phyloP scores from a whole-genome alignment of 2,797 vertebrate species.

The Lagorchestes hirsutus region DNA sequence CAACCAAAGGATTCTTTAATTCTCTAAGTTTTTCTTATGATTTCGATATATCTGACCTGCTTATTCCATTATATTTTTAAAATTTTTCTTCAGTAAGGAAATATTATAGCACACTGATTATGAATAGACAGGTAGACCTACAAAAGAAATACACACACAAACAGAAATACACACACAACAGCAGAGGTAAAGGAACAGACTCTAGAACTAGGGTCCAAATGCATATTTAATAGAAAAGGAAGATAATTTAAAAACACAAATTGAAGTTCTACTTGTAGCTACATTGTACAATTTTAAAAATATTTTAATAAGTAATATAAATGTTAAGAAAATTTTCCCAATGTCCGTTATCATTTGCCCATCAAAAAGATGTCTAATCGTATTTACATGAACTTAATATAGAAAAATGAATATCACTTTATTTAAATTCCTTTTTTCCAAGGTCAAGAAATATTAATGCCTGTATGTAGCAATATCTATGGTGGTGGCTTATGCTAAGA shows the following conservation, averaged over 20 bases:
- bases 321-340: conserved; percentile 10
- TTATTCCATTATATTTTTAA: conserved; percentile 13
- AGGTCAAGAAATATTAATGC: conserved; percentile 25
- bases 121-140: conserved; percentile 33
- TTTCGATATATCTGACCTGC: neutral
- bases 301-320: conserved; percentile 27
- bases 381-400: conserved; percentile 16
- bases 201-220: neutral
- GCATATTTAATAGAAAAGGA: conserved; percentile 23
- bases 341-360: conserved; percentile 34
- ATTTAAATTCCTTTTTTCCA: conserved; percentile 36
- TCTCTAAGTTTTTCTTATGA: conserved; percentile 43
- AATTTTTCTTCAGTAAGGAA: conserved; percentile 49
- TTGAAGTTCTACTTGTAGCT: neutral
- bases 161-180: neutral
- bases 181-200: conserved; percentile 50
- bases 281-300: neutral
- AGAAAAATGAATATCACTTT: conserved; percentile 7
- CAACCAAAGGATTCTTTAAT: conserved; percentile 66
- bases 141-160: conserved; percentile 46
- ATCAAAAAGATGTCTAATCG: conserved; percentile 43
- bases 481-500: conserved; percentile 25
- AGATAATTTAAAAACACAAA: conserved; percentile 12
- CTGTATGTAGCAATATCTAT: conserved; percentile 29
- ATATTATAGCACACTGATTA: conserved; percentile 20